Evolutionary conservation across 2,888 invertebrate species (phyloP).

Genomic region (Dioctria rufipes): DNA sequence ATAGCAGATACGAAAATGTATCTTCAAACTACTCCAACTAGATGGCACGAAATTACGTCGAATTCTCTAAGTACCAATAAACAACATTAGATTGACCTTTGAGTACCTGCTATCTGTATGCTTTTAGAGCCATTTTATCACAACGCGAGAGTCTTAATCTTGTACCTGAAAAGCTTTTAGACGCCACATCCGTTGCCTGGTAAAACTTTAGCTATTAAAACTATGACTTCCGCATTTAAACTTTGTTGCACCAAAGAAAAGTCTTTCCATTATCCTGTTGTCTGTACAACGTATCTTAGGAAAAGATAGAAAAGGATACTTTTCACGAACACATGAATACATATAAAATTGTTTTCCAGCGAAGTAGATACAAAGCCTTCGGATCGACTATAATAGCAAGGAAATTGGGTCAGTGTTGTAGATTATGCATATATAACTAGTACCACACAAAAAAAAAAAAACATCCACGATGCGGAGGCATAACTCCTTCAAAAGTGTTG

Average conservation of each 20-base stretch:
- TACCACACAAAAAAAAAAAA: neutral
- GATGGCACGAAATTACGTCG: no score
- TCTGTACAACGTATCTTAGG: neutral
- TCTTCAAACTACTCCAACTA: no score
- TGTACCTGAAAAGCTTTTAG: slow-evolving; percentile 19
- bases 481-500: slow-evolving; percentile 11
- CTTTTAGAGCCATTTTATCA: neutral
- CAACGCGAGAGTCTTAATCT: neutral
- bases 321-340: neutral
- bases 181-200: slow-evolving; percentile 17
- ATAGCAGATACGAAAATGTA: no score
- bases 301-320: neutral
- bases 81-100: neutral
- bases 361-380: slow-evolving; percentile 1
- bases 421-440: slow-evolving; percentile 19
- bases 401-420: slow-evolving; percentile 32
- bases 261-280: slow-evolving; percentile 12
- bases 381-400: neutral
- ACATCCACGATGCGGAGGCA: slow-evolving; percentile 8
- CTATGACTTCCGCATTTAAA: slow-evolving; percentile 19
- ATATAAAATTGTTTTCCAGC: neutral
- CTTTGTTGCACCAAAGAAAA: slow-evolving; percentile 13
- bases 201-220: slow-evolving; percentile 29
- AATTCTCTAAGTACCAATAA: neutral
- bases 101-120: neutral